Conservation (phyloP, 2,888 invertebrate genomes). For the Artemia sinica region DNA sequence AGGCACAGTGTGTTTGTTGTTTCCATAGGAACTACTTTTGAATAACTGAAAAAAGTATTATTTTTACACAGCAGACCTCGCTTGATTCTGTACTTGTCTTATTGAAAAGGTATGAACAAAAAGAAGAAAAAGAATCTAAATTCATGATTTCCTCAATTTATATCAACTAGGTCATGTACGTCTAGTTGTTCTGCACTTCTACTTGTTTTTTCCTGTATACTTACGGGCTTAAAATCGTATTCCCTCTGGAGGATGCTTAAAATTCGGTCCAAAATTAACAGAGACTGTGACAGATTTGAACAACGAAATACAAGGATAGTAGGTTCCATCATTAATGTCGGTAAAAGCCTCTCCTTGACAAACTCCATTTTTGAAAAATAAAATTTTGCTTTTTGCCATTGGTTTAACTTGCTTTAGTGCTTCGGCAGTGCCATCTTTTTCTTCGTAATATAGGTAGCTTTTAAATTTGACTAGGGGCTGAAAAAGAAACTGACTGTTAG, state of each 20-base stretch:
- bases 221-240: constrained; percentile 50
- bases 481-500: constrained; percentile 25
- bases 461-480: constrained; percentile 96
- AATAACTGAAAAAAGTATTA: too few relatives aligned
- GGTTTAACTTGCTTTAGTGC: constrained; percentile 59
- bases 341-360: constrained; percentile 72
- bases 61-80: too few relatives aligned
- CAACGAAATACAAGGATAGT: constrained; percentile 83
- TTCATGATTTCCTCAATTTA: too few relatives aligned
- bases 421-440: constrained; percentile 81
- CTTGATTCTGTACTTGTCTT: too few relatives aligned
- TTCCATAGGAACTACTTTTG: too few relatives aligned
- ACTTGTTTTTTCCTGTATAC: constrained; percentile 29
- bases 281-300: constrained; percentile 78
- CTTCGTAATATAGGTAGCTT: constrained; percentile 93
- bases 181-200: too few relatives aligned
- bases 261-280: constrained; percentile 89
- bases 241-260: constrained; percentile 56
- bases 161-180: too few relatives aligned
- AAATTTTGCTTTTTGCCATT: constrained; percentile 60
- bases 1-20: too few relatives aligned
- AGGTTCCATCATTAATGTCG: constrained; percentile 71
- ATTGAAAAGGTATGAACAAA: too few relatives aligned
- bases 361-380: constrained; percentile 78
- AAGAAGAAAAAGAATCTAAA: too few relatives aligned